Conservation (phyloP, 1,140 invertebrate species). For the Euwallacea fornicatus region DNA sequence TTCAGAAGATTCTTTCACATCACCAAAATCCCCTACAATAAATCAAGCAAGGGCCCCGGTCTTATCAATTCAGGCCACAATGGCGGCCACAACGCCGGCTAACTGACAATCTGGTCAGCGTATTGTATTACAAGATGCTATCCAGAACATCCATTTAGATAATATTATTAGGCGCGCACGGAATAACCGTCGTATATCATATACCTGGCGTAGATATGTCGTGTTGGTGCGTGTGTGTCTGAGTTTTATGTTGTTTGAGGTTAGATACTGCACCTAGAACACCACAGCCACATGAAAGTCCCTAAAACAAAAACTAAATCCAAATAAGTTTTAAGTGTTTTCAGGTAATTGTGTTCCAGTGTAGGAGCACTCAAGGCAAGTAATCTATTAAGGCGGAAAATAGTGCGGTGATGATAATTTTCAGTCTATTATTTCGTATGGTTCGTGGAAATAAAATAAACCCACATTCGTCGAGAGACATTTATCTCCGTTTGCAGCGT, state of each 20-base stretch:
- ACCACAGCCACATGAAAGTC: no score
- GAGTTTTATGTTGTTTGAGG: no score
- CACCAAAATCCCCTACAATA: not conserved
- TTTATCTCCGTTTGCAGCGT: conserved; percentile 32
- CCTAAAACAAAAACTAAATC: no score
- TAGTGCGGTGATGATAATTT: not conserved
- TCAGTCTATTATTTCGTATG: conserved; percentile 2
- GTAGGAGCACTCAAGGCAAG: no score
- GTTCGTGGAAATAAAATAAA: conserved; percentile 21
- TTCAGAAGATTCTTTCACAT: no score
- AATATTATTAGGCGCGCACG: conserved; percentile 24
- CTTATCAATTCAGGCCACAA: conserved; percentile 25
- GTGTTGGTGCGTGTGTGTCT: no score
- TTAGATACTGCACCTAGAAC: no score
- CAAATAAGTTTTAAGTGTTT: no score
- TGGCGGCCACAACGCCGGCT: conserved; percentile 19
- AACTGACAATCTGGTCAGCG: conserved; percentile 29
- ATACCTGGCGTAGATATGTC: not conserved
- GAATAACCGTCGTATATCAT: conserved; percentile 29
- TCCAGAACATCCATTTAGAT: conserved; percentile 30
- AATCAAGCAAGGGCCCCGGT: conserved; percentile 2
- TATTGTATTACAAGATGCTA: conserved; percentile 33
- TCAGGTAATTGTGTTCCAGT: no score
- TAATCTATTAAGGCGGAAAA: no score
- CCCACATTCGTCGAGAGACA: conserved; percentile 21